Evolutionary conservation across 2,797 vertebrate genomes (phyloP).

Genomic region (Centropyge bicolor): DNA sequence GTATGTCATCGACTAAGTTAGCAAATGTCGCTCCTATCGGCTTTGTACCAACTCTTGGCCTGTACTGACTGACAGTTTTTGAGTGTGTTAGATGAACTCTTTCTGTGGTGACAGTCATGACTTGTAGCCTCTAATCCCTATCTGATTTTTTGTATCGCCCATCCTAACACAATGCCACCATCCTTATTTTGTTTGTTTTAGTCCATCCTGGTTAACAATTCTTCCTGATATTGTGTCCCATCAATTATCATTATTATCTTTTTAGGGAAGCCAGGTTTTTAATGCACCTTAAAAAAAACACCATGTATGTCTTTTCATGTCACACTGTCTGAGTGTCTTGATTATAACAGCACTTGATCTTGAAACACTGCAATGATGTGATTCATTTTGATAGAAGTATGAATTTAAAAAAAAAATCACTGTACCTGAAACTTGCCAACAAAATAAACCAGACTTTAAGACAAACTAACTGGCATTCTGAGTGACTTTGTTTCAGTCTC

Average conservation of each 20-base stretch:
- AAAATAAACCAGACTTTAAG: constrained; percentile 66
- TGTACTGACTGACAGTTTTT: background rate
- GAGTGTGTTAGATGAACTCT: constrained; percentile 17
- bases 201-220: background rate
- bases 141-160: background rate
- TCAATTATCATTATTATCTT: background rate
- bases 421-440: constrained; percentile 25
- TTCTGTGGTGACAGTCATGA: constrained; percentile 4
- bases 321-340: background rate
- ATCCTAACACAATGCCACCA: background rate
- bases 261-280: background rate
- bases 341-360: constrained; percentile 11
- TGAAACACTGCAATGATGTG: constrained; percentile 18
- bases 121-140: constrained; percentile 10
- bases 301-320: background rate
- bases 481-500: constrained; percentile 13
- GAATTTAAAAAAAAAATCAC: background rate
- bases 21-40: background rate
- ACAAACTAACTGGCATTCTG: constrained; percentile 10
- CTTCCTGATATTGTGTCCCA: background rate
- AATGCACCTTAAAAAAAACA: background rate
- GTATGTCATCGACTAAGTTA: constrained; percentile 66
- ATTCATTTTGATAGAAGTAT: constrained; percentile 28
- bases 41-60: constrained; percentile 2
- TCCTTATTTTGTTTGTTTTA: constrained; percentile 1